Evolutionary conservation across 2,797 vertebrate species (phyloP).

Genomic region (Chloroceryle inda): DNA sequence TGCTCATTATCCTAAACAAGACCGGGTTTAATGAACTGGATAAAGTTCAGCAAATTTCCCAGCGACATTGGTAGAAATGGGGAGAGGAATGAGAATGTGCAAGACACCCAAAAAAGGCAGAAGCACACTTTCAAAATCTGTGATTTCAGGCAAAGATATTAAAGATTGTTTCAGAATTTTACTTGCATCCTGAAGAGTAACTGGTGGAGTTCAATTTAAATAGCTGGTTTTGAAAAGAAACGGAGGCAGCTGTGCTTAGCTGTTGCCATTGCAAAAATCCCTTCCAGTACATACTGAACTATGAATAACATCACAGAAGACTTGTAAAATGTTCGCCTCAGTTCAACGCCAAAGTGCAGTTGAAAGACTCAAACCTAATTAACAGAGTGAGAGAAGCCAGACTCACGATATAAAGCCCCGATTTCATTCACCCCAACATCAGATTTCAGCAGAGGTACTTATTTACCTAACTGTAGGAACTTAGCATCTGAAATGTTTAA

Average conservation of each 20-base stretch:
- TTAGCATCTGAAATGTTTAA: background rate
- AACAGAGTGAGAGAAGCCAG: background rate
- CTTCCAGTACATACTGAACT: background rate
- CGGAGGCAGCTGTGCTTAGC: background rate
- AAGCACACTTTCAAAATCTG: background rate
- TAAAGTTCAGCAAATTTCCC: background rate
- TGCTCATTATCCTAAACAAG: background rate
- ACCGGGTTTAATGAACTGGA: background rate
- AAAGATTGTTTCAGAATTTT: background rate
- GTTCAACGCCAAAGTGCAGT: background rate
- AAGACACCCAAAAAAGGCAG: conserved; percentile 13
- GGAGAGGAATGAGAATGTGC: background rate
- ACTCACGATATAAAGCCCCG: background rate
- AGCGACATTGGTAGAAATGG: background rate
- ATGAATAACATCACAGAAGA: conserved; percentile 2
- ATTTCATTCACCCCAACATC: background rate
- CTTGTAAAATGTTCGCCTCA: background rate
- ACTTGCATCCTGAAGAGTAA: background rate
- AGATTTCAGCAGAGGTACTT: background rate
- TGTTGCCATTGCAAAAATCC: conserved; percentile 2
- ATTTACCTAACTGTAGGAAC: background rate
- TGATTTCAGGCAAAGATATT: background rate
- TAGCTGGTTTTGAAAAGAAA: conserved; percentile 9
- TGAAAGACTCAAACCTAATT: background rate
- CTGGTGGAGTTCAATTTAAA: background rate